Conservation (phyloP, 2,888 invertebrate genomes). For the Drosophila putrida region DNA sequence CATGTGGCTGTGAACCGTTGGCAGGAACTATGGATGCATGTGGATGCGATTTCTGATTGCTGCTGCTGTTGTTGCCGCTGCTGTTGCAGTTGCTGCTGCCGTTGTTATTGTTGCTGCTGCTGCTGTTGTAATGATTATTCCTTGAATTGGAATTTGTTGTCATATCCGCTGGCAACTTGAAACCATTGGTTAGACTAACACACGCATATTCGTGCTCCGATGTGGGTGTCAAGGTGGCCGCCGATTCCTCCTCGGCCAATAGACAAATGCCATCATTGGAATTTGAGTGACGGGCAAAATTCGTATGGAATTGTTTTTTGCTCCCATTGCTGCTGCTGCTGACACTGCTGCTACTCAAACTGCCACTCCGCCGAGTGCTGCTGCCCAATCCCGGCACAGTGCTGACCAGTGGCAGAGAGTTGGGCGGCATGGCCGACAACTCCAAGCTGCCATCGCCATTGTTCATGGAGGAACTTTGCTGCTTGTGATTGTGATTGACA, state of each 20-base stretch:
- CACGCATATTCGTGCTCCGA: constrained; percentile 76
- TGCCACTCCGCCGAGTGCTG: constrained; percentile 74
- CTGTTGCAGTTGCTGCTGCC: constrained; percentile 37
- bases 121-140: constrained; percentile 40
- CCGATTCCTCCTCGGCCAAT: constrained; percentile 82
- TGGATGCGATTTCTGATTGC: constrained; percentile 35
- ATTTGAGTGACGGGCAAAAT: constrained; percentile 81
- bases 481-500: constrained; percentile 57
- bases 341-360: constrained; percentile 77
- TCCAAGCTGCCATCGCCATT: constrained; percentile 51
- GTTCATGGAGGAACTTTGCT: constrained; percentile 82
- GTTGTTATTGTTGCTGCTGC: constrained; percentile 32
- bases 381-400: constrained; percentile 61
- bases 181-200: constrained; percentile 75
- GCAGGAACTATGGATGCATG: constrained; percentile 82
- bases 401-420: constrained; percentile 69
- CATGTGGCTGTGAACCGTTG: constrained; percentile 67
- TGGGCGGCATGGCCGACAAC: constrained; percentile 69
- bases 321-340: constrained; percentile 74
- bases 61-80: constrained; percentile 35
- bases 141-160: constrained; percentile 4
- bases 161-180: constrained; percentile 66
- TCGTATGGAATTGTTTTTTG: constrained; percentile 81
- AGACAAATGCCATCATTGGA: constrained; percentile 83
- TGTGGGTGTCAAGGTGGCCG: constrained; percentile 81